Percentiles rank a stretch among this genome's conserved stretches.
Evolutionary conservation across 2,113 vertebrate genomes (phyloP).

Genomic region (Corythaeola cristata): DNA sequence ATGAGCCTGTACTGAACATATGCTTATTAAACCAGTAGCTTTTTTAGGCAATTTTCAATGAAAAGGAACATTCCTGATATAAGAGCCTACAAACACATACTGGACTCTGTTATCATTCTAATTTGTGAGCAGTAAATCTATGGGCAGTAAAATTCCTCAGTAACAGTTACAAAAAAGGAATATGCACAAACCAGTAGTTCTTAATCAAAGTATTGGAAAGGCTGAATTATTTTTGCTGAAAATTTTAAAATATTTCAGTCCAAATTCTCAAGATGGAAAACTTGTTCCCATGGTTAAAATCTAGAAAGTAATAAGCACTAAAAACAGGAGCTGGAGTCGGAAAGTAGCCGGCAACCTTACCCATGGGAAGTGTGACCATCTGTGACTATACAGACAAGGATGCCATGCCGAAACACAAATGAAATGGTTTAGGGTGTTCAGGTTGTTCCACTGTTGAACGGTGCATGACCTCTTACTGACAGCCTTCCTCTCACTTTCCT

Average conservation of each 20-base stretch:
- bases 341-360: background rate
- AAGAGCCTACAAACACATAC: background rate
- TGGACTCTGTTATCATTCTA: background rate
- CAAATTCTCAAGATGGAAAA: background rate
- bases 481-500: background rate
- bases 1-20: background rate
- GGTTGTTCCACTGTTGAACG: background rate
- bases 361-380: background rate
- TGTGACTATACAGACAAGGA: background rate
- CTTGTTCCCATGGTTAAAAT: background rate
- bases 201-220: background rate
- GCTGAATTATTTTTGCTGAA: background rate
- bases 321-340: background rate
- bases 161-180: background rate
- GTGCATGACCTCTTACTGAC: background rate
- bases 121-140: background rate
- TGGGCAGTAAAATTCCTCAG: background rate
- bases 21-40: background rate
- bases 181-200: background rate
- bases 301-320: background rate
- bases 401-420: background rate
- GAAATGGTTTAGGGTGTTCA: background rate
- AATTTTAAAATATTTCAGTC: background rate
- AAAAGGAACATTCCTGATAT: background rate
- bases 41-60: background rate